phyloP scores from a whole-genome alignment of 2,888 invertebrate species.

The Pristionchus mayeri region DNA sequence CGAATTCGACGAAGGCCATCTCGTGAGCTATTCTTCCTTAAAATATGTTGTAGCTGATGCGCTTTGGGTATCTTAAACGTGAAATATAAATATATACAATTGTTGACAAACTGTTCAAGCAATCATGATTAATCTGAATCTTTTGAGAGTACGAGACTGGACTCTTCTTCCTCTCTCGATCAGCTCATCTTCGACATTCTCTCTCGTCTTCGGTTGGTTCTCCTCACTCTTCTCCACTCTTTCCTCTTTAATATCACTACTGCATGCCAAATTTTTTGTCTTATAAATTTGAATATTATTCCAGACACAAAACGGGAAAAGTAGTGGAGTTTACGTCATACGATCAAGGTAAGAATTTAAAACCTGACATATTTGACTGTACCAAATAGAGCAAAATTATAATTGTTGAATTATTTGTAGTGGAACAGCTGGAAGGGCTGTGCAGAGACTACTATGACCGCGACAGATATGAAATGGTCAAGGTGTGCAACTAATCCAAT shows the following conservation, averaged over 20 bases:
- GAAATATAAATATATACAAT: not conserved
- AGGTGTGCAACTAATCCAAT: not conserved
- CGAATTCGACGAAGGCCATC: not conserved
- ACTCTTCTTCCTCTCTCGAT: not conserved
- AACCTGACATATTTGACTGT: too few species aligned
- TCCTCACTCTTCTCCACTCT: too few species aligned
- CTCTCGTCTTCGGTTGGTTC: not conserved
- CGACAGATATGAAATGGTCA: not conserved
- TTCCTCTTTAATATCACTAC: too few species aligned
- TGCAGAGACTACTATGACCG: not conserved
- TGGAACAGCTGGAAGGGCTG: not conserved
- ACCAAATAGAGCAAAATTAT: too few species aligned
- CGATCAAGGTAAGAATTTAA: too few species aligned
- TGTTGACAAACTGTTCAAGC: not conserved
- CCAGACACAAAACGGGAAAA: slow-evolving; percentile 11
- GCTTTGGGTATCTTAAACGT: not conserved
- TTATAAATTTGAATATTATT: not conserved
- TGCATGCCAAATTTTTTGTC: too few species aligned
- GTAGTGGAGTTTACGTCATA: not conserved
- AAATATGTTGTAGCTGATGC: too few species aligned
- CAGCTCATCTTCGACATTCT: not conserved
- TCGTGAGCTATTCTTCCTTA: not conserved
- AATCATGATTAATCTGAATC: not conserved
- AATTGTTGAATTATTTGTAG: too few species aligned
- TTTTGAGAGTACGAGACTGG: not conserved